These are phyloP conservation scores for Phenganax marumi DNA, from an alignment of 92 coral and sea anemone genomes.

Conservation along the genomic window DNA sequence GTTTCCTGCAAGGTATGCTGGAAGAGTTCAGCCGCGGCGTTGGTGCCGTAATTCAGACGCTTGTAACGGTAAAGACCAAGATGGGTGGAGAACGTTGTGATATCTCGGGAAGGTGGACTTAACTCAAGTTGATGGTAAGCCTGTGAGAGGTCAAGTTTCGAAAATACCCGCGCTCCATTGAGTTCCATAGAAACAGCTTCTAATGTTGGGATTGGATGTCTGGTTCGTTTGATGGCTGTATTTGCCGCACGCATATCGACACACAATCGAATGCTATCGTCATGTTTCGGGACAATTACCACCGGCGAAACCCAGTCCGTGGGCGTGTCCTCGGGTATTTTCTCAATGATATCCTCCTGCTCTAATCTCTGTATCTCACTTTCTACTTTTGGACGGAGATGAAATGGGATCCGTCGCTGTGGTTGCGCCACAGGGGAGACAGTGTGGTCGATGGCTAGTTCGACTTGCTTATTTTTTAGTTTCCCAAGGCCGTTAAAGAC, in stretches of 20 bases:
- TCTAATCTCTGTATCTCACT: slow-evolving; percentile 42
- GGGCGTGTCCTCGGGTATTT: slow-evolving; percentile 38
- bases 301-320: slow-evolving; percentile 60
- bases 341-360: slow-evolving; percentile 49
- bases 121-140: slow-evolving; percentile 34
- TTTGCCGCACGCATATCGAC: slow-evolving; percentile 39
- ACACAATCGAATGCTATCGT: slow-evolving; percentile 46
- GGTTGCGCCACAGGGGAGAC: slow-evolving; percentile 52
- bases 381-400: slow-evolving; percentile 40
- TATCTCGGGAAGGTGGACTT: neutral
- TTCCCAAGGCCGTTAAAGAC: slow-evolving; percentile 63
- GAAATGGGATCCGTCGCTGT: slow-evolving; percentile 53
- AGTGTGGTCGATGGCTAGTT: slow-evolving; percentile 43
- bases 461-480: slow-evolving; percentile 17
- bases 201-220: slow-evolving; percentile 18
- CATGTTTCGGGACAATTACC: slow-evolving; percentile 44
- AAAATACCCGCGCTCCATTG: slow-evolving; percentile 16
- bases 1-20: slow-evolving; percentile 60
- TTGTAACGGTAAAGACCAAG: slow-evolving; percentile 16
- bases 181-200: slow-evolving; percentile 27
- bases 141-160: slow-evolving; percentile 26
- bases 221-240: slow-evolving; percentile 34
- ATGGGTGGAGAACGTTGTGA: slow-evolving; percentile 18
- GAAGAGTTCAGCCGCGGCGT: slow-evolving; percentile 61
- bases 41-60: slow-evolving; percentile 45